Evolutionary conservation across 2,113 vertebrate genomes (phyloP).

Genomic region (Lasiurus borealis): DNA sequence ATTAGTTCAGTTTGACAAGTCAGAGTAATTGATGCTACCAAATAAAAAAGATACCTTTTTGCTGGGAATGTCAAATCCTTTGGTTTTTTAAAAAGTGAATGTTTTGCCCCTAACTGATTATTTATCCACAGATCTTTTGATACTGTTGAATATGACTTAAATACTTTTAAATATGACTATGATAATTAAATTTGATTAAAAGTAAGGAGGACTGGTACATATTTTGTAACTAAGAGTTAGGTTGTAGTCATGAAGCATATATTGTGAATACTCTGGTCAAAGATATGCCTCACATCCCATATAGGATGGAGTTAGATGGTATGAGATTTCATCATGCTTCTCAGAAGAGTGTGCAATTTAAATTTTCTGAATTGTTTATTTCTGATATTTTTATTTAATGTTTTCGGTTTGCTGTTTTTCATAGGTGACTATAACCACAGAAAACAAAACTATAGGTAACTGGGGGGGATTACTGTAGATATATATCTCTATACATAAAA

Average conservation of each 20-base stretch:
- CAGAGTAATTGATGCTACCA: not conserved
- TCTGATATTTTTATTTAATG: not conserved
- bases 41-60: not conserved
- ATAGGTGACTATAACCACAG: not conserved
- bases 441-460: not conserved
- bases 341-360: not conserved
- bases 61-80: not conserved
- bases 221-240: not conserved
- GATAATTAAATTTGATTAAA: not conserved
- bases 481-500: too few relatives aligned
- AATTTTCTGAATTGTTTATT: not conserved
- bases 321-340: not conserved
- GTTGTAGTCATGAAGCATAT: not conserved
- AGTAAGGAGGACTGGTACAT: not conserved
- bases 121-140: not conserved
- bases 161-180: not conserved
- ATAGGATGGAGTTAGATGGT: not conserved
- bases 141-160: too few relatives aligned
- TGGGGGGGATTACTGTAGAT: not conserved
- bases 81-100: not conserved
- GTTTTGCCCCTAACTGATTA: not conserved
- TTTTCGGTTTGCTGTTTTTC: not conserved
- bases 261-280: not conserved
- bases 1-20: not conserved
- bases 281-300: not conserved